phyloP scores from a whole-genome alignment of 2,888 invertebrate genomes.

The Campaea margaritaria region DNA sequence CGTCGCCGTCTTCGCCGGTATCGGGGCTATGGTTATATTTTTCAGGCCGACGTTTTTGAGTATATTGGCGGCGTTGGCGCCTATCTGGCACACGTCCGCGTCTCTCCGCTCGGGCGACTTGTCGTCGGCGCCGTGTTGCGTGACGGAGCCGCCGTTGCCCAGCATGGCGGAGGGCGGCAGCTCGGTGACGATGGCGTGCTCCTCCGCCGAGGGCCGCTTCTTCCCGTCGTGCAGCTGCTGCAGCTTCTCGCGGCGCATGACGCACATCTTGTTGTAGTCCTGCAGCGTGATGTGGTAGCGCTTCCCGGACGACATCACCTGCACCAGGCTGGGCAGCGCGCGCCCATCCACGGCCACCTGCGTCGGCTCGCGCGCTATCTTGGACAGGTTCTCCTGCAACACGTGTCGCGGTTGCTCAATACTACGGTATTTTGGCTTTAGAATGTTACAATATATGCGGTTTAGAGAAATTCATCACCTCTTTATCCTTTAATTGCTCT shows the following conservation, averaged over 20 bases:
- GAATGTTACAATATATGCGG: too few relatives aligned
- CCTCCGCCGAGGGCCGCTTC: constrained; percentile 53
- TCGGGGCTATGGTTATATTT: constrained; percentile 81
- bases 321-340: constrained; percentile 87
- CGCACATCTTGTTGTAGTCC: constrained; percentile 92
- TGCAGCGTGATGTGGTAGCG: constrained; percentile 91
- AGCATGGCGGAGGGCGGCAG: constrained; percentile 70
- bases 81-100: constrained; percentile 56
- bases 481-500: too few relatives aligned
- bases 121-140: constrained; percentile 59
- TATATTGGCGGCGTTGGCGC: constrained; percentile 73
- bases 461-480: too few relatives aligned
- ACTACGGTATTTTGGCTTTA: too few relatives aligned
- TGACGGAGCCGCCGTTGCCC: constrained; percentile 72
- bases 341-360: constrained; percentile 86
- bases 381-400: constrained; percentile 73
- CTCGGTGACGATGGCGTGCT: constrained; percentile 68
- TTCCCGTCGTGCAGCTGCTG: constrained; percentile 84
- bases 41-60: constrained; percentile 79
- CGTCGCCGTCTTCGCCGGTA: constrained; percentile 72
- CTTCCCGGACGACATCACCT: constrained; percentile 91
- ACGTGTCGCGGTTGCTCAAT: too few relatives aligned
- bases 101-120: constrained; percentile 49
- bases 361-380: constrained; percentile 75
- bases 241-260: constrained; percentile 88